These are phyloP conservation scores for Macrosiphum euphorbiae DNA, from an alignment of 2,888 invertebrate genomes.

Conservation along the genomic window DNA sequence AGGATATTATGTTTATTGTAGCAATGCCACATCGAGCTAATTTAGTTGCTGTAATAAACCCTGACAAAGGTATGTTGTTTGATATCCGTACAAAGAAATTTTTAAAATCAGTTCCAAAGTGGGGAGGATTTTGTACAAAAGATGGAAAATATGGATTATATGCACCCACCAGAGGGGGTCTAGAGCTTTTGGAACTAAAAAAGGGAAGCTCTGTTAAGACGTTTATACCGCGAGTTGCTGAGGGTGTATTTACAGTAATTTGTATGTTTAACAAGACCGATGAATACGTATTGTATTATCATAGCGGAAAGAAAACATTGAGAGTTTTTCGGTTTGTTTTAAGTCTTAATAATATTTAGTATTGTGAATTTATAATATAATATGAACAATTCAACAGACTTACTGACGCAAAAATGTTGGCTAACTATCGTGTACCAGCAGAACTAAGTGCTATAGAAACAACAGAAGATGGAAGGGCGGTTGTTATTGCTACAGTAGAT, in stretches of 20 bases:
- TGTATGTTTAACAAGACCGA: conserved; percentile 94
- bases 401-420: conserved; percentile 88
- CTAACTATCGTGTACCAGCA: conserved; percentile 92
- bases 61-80: conserved; percentile 90
- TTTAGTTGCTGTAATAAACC: conserved; percentile 89
- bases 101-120: conserved; percentile 88
- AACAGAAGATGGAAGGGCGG: conserved; percentile 84
- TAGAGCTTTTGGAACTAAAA: conserved; percentile 92
- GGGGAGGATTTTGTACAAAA: conserved; percentile 90
- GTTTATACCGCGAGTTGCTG: conserved; percentile 93
- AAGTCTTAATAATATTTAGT: background rate
- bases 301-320: conserved; percentile 94
- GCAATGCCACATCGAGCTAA: conserved; percentile 88
- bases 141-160: conserved; percentile 93
- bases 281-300: conserved; percentile 96
- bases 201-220: conserved; percentile 90
- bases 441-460: conserved; percentile 90
- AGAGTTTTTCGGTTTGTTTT: conserved; percentile 83
- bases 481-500: conserved; percentile 92
- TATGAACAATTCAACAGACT: conserved; percentile 75
- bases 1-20: conserved; percentile 82
- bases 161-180: conserved; percentile 92
- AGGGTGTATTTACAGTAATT: conserved; percentile 96
- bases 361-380: background rate
- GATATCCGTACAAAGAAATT: conserved; percentile 91